These are phyloP conservation scores for Hirundo rustica DNA, from an alignment of 2,797 vertebrate genomes.

Conservation along the genomic window DNA sequence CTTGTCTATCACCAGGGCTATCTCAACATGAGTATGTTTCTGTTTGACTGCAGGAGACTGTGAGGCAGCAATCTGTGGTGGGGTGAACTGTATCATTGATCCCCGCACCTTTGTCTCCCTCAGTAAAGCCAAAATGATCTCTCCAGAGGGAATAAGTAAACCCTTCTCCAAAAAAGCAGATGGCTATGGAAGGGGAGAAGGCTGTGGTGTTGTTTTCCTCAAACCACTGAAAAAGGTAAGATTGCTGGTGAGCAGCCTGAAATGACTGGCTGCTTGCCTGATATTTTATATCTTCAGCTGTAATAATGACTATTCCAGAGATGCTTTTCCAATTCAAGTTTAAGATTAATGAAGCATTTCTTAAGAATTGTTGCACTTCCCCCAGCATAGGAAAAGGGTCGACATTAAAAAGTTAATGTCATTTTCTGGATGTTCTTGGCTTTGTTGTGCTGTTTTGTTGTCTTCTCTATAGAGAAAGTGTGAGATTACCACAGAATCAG, in stretches of 20 bases:
- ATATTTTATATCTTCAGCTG: not conserved
- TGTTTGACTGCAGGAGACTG: slow-evolving; percentile 81
- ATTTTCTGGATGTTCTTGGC: not conserved
- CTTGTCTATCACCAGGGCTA: not conserved
- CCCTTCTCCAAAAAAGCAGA: slow-evolving; percentile 84
- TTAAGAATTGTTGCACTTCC: not conserved
- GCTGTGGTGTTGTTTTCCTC: slow-evolving; percentile 83
- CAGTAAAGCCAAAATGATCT: slow-evolving; percentile 89
- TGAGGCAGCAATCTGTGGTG: slow-evolving; percentile 86
- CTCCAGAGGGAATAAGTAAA: slow-evolving; percentile 83
- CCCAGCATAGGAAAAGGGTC: not conserved
- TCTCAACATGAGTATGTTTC: not conserved
- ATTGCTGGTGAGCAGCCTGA: not conserved
- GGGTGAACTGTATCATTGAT: slow-evolving; percentile 84
- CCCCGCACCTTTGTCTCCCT: slow-evolving; percentile 84
- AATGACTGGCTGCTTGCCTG: not conserved
- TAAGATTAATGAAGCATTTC: not conserved
- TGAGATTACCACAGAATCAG: not conserved
- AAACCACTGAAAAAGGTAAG: slow-evolving; percentile 80
- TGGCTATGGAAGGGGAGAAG: slow-evolving; percentile 89
- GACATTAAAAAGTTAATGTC: not conserved
- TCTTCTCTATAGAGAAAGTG: not conserved
- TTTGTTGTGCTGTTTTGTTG: not conserved
- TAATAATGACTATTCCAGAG: not conserved
- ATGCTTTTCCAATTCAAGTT: not conserved